Conservation (phyloP, 2,888 invertebrate species). For the Himalopsyche anomala region DNA sequence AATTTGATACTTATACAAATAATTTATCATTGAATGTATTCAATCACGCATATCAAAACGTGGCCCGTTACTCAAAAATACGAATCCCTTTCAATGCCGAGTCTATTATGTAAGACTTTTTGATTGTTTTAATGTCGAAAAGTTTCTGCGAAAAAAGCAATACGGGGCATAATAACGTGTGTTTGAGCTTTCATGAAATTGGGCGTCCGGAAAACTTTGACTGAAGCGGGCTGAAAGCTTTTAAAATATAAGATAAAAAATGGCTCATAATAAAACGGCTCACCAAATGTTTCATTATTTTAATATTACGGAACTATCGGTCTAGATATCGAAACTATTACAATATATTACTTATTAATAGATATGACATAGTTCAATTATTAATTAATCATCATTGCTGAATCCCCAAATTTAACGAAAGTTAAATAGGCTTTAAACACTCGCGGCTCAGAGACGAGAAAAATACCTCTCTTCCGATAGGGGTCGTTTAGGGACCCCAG, state of each 20-base stretch:
- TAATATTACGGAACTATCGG: no score
- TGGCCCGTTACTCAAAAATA: neutral
- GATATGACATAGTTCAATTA: no score
- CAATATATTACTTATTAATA: no score
- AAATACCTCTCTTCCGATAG: no score
- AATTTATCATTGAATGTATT: neutral
- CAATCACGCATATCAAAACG: neutral
- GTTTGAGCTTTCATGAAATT: slow-evolving; percentile 13
- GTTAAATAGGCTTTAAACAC: no score
- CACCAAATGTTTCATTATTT: neutral
- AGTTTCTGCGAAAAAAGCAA: slow-evolving; percentile 9
- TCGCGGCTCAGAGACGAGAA: no score
- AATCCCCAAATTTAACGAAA: no score
- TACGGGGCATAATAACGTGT: slow-evolving; percentile 26
- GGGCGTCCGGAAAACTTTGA: slow-evolving; percentile 11
- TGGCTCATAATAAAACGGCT: neutral
- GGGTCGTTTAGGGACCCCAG: no score
- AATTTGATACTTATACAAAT: neutral
- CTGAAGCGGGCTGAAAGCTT: slow-evolving; percentile 14
- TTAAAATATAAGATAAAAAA: slow-evolving; percentile 29
- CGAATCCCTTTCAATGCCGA: neutral
- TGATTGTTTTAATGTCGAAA: slow-evolving; percentile 6
- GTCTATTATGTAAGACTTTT: slow-evolving; percentile 25
- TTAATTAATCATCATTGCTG: no score
- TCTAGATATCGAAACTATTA: no score